Base-by-base conservation (phyloP, 2,888 invertebrate species). In the Chrysodeixis includens region DNA sequence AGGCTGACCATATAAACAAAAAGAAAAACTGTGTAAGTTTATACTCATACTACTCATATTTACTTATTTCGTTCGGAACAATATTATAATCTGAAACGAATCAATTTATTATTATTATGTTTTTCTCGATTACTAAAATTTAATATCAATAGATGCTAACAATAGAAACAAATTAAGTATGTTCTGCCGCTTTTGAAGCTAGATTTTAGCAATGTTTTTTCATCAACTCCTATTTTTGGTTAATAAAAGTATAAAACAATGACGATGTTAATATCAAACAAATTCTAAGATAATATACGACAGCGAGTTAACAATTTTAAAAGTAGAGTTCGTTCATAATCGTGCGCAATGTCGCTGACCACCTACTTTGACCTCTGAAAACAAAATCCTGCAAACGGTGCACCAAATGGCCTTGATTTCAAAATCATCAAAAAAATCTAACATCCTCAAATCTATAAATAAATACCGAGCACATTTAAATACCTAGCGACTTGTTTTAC, bases 401-500 rank as follows among this genome's bases (percentile, higher is more conserved):
- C 18, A 46, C 18, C 9, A 46, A 0, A 7, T 18, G 16, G 16
- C 46, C 46, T 46, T 46, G 46, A 46, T 46, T 18, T 46, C 18
- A 18, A 20, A 10, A 20, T 10, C 2, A 49, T 10, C 8, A 18
- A 49, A 20, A 16, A 18, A 52, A 20, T 46, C 30, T 51, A 32
- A 58, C 58, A 30, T 10, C 40, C n/a, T n/a, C 32, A 49, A 35
- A 68, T 53, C 32, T 51, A 5, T 51, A 56, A 58, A 68, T 46
- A 69, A 49, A 65, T 51, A 20, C 10, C 1, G 20, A 20, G 12
- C 7, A 35, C n/a, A 44, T 20, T 53, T 9, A 55, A 22, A 12
- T 16, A 14, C 40, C n/a, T n/a, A 22, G 10, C 4, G 35, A 22
- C 12, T 16, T 26, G 10, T 26, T 53, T 49, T 49, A 49, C n/a